Conservation (phyloP, 2,113 vertebrate species). For the Proterorhinus semilunaris region DNA sequence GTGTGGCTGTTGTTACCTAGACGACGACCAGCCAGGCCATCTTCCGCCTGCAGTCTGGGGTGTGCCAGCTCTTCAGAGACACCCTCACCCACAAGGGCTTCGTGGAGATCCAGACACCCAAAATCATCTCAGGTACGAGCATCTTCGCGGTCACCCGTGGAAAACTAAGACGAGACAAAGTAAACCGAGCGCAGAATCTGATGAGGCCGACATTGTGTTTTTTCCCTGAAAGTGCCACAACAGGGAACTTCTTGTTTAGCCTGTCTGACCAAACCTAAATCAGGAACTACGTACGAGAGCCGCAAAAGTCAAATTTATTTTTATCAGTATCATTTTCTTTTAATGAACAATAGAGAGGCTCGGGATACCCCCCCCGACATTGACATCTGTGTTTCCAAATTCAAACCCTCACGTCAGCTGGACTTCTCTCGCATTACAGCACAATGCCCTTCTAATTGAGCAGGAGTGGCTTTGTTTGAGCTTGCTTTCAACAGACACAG, state of each 20-base stretch:
- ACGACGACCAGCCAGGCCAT: slow-evolving; percentile 95
- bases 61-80: slow-evolving; percentile 95
- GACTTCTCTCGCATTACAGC: slow-evolving; percentile 19
- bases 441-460: slow-evolving; percentile 27
- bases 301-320: neutral
- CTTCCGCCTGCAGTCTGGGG: slow-evolving; percentile 90
- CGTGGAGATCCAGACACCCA: slow-evolving; percentile 97
- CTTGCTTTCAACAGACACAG: slow-evolving; percentile 25
- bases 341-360: neutral
- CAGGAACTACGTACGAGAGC: slow-evolving; percentile 11
- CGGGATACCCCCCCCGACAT: slow-evolving; percentile 2
- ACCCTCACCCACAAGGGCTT: slow-evolving; percentile 91
- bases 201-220: neutral
- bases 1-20: slow-evolving; percentile 52
- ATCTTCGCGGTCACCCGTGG: neutral
- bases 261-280: slow-evolving; percentile 9
- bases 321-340: neutral
- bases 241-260: slow-evolving; percentile 31
- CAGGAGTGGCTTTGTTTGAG: slow-evolving; percentile 20
- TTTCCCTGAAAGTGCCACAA: neutral
- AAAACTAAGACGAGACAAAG: neutral
- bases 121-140: slow-evolving; percentile 92
- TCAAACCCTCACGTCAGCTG: slow-evolving; percentile 12
- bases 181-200: neutral
- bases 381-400: slow-evolving; percentile 19